Base-by-base conservation (phyloP, 2,888 invertebrate genomes). In the Troilus luridus region DNA sequence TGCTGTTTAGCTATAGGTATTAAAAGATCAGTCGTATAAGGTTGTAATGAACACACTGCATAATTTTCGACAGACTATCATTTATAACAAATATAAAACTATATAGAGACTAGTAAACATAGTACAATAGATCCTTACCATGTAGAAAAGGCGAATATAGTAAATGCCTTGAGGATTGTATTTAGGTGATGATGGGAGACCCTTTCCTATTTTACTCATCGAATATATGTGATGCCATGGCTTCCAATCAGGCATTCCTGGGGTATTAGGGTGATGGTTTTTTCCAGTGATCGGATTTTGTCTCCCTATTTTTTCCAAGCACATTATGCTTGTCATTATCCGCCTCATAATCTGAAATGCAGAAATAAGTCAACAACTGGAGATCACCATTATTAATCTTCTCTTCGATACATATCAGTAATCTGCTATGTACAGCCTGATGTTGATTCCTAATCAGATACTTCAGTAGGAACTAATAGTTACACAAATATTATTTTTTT, bases 101-200 rank as follows among this genome's bases (percentile, higher is more conserved):
- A 41, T 41, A 41, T 41, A 41, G 41, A n/a, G n/a, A 60, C 60
- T 60, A 17, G 54, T 88, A n/a, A 21, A 41, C 7, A 59, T 89
- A 41, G 0, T 27, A 17, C 0, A 24, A 41, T 27, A 88, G 9
- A 24, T 93, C 3, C 67, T 93, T 14, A 95, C 95, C 94, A 95
- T 92, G 93, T 94, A 95, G 92, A 94, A 94, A 9, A 95, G 92
- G 1, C 95, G 94, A 7, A 95, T 94, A 0, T 94, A 92, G 92
- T 95, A 95, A 93, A 95, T 95, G 56, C 95, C 95, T 88, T 19
- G 90, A 60, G 41, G 77, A 88, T 92, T 92, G 60, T 77, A 91
- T 12, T 77, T 60, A 7, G 90, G 81, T 1, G 90, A 88, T 67
- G 92, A 92, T 27, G 56, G n/a, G 0, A 12, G 54, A 41, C 92